These are phyloP conservation scores for Chymomyza costata DNA, from an alignment of 1,140 invertebrate genomes.

Conservation along the genomic window DNA sequence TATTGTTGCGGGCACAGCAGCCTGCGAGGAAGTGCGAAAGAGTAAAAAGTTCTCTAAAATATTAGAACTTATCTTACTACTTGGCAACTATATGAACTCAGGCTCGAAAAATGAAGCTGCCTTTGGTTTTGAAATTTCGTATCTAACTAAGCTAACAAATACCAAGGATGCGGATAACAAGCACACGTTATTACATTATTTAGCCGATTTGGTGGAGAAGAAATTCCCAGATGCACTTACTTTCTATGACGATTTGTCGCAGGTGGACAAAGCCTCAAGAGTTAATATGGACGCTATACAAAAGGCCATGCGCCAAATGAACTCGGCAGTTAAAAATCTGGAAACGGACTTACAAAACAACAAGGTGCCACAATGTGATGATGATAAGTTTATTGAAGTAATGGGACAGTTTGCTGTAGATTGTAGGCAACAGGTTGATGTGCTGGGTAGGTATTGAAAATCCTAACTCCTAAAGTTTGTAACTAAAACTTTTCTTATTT, in stretches of 20 bases:
- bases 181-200: slow-evolving; percentile 93
- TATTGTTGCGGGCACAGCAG: slow-evolving; percentile 95
- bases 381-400: slow-evolving; percentile 88
- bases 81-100: slow-evolving; percentile 97
- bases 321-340: slow-evolving; percentile 87
- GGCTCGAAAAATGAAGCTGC: slow-evolving; percentile 95
- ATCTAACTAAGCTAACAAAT: slow-evolving; percentile 93
- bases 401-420: slow-evolving; percentile 89
- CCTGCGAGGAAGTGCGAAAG: slow-evolving; percentile 94
- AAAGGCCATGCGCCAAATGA: slow-evolving; percentile 91
- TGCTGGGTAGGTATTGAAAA: slow-evolving; percentile 79
- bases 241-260: slow-evolving; percentile 91
- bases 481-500: not conserved
- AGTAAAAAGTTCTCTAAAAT: slow-evolving; percentile 94
- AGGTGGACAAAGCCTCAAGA: slow-evolving; percentile 87
- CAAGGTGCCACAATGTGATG: slow-evolving; percentile 83
- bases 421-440: slow-evolving; percentile 89
- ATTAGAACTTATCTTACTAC: slow-evolving; percentile 90
- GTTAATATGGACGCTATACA: slow-evolving; percentile 92
- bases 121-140: slow-evolving; percentile 97
- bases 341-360: slow-evolving; percentile 92
- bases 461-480: no score
- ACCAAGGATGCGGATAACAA: slow-evolving; percentile 97
- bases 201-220: slow-evolving; percentile 90
- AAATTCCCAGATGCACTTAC: slow-evolving; percentile 90